Evolutionary conservation across 2,113 vertebrate species (phyloP).

Genomic region (Arvicanthis niloticus): DNA sequence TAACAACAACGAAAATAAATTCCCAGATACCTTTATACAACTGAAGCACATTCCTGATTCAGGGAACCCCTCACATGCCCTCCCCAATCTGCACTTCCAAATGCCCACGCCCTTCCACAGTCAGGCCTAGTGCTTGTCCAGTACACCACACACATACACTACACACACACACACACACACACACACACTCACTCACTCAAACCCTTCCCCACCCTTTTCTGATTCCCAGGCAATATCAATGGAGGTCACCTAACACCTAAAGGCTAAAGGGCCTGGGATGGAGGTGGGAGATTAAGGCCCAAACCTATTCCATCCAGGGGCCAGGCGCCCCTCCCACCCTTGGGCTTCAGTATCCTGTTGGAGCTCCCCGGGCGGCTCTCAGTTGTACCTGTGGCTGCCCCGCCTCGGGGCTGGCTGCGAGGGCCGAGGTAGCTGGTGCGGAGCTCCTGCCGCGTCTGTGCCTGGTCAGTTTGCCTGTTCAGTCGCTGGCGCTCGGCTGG

Average conservation of each 20-base stretch:
- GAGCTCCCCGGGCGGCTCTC: too few relatives aligned
- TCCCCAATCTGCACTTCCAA: neutral
- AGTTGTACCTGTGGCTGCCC: slow-evolving; percentile 77
- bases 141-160: too few relatives aligned
- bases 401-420: slow-evolving; percentile 59
- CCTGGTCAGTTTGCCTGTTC: slow-evolving; percentile 23
- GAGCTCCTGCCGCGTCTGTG: slow-evolving; percentile 1
- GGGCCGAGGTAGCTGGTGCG: slow-evolving; percentile 46
- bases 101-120: slow-evolving; percentile 30
- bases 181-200: neutral
- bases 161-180: too few relatives aligned
- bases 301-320: neutral
- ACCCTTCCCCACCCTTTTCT: neutral
- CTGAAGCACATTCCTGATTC: neutral
- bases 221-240: neutral
- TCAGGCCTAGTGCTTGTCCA: neutral
- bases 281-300: neutral
- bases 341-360: neutral
- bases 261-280: neutral
- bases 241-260: slow-evolving; percentile 23
- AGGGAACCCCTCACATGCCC: neutral
- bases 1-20: neutral
- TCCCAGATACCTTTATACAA: neutral
- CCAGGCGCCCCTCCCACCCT: neutral
- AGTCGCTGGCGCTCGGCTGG: neutral